Evolutionary conservation across 1,140 invertebrate genomes (phyloP).

Genomic region (Propsilocerus akamusi): DNA sequence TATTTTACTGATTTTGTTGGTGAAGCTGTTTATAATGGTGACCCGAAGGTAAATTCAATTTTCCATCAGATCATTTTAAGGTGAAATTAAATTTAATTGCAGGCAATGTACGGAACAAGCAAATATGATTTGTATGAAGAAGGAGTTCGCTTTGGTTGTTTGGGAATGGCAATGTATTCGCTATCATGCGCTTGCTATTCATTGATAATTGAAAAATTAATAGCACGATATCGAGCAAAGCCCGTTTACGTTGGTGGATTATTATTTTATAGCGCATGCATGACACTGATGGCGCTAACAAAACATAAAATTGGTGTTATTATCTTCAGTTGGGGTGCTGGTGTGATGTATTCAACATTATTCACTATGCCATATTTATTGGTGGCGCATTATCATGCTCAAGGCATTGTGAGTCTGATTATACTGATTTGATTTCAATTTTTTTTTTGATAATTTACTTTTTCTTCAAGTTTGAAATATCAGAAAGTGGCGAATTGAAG

Average conservation of each 20-base stretch:
- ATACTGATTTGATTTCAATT: background rate
- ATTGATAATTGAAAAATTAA: slow-evolving; percentile 69
- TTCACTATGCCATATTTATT: slow-evolving; percentile 94
- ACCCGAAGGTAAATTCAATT: slow-evolving; percentile 48
- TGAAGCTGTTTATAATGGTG: slow-evolving; percentile 82
- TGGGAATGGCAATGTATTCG: slow-evolving; percentile 94
- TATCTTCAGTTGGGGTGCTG: slow-evolving; percentile 75
- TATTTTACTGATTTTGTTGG: slow-evolving; percentile 97
- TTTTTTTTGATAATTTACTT: slow-evolving; percentile 1
- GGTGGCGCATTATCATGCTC: slow-evolving; percentile 81
- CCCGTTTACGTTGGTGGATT: slow-evolving; percentile 81
- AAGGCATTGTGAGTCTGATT: slow-evolving; percentile 47
- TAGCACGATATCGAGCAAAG: slow-evolving; percentile 64
- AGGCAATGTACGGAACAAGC: slow-evolving; percentile 45
- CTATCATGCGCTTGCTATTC: slow-evolving; percentile 88
- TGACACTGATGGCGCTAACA: slow-evolving; percentile 70
- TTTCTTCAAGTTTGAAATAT: slow-evolving; percentile 40
- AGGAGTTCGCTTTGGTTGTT: slow-evolving; percentile 86
- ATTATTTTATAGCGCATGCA: slow-evolving; percentile 70
- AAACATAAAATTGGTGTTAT: slow-evolving; percentile 64
- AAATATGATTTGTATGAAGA: slow-evolving; percentile 57
- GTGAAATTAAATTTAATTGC: no score
- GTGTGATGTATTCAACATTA: slow-evolving; percentile 91
- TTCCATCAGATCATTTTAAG: slow-evolving; percentile 16
- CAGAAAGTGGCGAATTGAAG: slow-evolving; percentile 28